These are phyloP conservation scores for Crotophaga sulcirostris DNA, from an alignment of 2,113 vertebrate species.

Conservation along the genomic window DNA sequence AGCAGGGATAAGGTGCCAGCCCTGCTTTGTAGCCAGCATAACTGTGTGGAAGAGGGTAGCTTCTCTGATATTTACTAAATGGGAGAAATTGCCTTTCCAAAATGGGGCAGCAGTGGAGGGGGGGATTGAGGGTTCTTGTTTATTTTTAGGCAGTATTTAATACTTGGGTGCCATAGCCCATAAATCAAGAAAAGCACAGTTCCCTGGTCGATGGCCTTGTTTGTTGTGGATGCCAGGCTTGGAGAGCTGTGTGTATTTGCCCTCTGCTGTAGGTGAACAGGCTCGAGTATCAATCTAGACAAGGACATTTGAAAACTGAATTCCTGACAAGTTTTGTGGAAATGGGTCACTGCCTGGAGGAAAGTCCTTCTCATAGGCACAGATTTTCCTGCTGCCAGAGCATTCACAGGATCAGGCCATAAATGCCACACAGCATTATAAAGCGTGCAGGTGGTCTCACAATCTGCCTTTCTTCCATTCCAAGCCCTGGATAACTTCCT, in stretches of 20 bases:
- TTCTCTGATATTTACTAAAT: neutral
- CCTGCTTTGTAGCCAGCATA: neutral
- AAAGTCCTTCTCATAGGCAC: neutral
- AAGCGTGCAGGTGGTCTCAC: neutral
- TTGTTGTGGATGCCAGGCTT: conserved; percentile 27
- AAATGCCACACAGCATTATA: rapidly evolving
- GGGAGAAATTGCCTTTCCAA: neutral
- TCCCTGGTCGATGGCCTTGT: neutral
- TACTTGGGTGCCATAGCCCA: neutral
- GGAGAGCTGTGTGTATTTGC: neutral
- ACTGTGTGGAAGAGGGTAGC: neutral
- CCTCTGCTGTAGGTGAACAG: conserved; percentile 4
- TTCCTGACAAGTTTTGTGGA: neutral
- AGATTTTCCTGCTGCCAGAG: neutral
- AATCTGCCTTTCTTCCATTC: neutral
- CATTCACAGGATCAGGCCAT: neutral
- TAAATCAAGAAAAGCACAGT: neutral
- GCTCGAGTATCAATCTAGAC: neutral
- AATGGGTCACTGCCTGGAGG: neutral
- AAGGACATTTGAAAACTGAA: conserved; percentile 5
- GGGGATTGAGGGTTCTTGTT: neutral
- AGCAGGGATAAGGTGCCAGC: neutral
- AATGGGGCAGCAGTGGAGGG: too few relatives aligned
- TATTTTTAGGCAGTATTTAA: neutral
- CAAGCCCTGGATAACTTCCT: neutral